These are phyloP conservation scores for Opisthograptis luteolata DNA, from an alignment of 2,888 invertebrate species.

Conservation along the genomic window DNA sequence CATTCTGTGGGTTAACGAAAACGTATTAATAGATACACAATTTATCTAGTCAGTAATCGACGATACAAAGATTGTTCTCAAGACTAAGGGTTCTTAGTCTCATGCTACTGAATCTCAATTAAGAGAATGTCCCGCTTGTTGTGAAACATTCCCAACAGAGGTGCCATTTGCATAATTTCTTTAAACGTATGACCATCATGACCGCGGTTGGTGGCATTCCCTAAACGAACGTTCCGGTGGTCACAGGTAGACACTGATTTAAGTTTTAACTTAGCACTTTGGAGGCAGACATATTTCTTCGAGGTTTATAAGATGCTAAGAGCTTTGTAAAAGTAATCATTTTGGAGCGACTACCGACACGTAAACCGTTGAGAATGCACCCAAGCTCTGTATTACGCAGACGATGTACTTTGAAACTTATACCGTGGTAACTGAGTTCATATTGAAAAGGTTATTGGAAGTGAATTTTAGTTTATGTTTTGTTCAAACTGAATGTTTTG, in stretches of 20 bases:
- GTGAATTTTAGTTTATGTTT: constrained; percentile 11
- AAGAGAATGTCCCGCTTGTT: constrained; percentile 21
- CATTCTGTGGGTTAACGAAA: constrained; percentile 18
- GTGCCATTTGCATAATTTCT: constrained; percentile 36
- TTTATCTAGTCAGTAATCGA: constrained; percentile 9
- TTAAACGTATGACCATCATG: constrained; percentile 39
- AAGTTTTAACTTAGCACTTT: constrained; percentile 42
- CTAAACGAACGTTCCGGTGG: constrained; percentile 46
- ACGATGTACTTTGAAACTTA: constrained; percentile 9
- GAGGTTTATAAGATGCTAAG: constrained; percentile 35
- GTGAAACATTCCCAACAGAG: constrained; percentile 13
- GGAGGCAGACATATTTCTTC: constrained; percentile 37
- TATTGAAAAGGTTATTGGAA: constrained; percentile 2
- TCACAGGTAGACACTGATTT: constrained; percentile 46
- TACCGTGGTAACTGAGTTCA: background rate
- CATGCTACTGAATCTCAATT: constrained; percentile 31
- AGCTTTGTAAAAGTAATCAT: constrained; percentile 43
- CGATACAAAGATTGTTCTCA: constrained; percentile 4
- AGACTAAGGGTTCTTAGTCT: constrained; percentile 9
- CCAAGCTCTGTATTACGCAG: background rate
- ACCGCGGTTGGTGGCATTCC: constrained; percentile 46
- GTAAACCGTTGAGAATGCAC: constrained; percentile 34
- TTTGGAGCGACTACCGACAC: constrained; percentile 49
- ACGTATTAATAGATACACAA: constrained; percentile 9
- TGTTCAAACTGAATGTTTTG: too few species aligned